Base-by-base conservation (phyloP, 2,888 invertebrate species). In the Anoplius nigerrimus region DNA sequence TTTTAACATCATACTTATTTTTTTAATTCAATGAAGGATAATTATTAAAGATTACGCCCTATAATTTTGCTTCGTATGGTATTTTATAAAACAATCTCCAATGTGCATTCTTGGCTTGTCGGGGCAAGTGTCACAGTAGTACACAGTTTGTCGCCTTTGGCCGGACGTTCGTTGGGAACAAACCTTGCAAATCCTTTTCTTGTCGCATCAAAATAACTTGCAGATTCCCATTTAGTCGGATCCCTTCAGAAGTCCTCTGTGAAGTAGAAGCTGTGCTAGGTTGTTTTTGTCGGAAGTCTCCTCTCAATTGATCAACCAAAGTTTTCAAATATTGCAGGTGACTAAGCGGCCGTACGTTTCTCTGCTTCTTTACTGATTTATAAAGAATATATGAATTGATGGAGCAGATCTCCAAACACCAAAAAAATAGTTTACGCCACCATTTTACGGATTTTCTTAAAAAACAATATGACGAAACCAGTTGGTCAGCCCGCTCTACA, bases 171-270 rank as follows among this genome's bases (percentile, higher is more conserved):
- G 46, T 46, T 46, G 46, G 16, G 46, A 46, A n/a, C n/a, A 46
- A 46, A 46, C 46, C 46, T n/a, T 46, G 46, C 46, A n/a, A n/a
- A n/a, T 46, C 46, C n/a, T 46, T 46, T n/a, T n/a, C 16, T n/a
- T 46, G 15, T 46, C 46, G n/a, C 5, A n/a, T 46, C n/a, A 46
- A 16, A 46, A 46, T 2, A n/a, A n/a, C n/a, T n/a, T 46, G 2
- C n/a, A n/a, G 2, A 5, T 46, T 46, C n/a, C 46, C 46, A 1
- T 46, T 46, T n/a, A 46, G 16, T 46, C 46, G 46, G 46, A 46
- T 46, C 8, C 5, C 46, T 46, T 46, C 46, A n/a, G n/a, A 1
- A 46, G n/a, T 13, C 5, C 0, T 13, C 13, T 6, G 8, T n/a
- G 46, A 46, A 46, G 2, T 46, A n/a, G n/a, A 46, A 46, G 46